Conservation (phyloP, 2,797 vertebrate species). For the Phalloptychus januarius region DNA sequence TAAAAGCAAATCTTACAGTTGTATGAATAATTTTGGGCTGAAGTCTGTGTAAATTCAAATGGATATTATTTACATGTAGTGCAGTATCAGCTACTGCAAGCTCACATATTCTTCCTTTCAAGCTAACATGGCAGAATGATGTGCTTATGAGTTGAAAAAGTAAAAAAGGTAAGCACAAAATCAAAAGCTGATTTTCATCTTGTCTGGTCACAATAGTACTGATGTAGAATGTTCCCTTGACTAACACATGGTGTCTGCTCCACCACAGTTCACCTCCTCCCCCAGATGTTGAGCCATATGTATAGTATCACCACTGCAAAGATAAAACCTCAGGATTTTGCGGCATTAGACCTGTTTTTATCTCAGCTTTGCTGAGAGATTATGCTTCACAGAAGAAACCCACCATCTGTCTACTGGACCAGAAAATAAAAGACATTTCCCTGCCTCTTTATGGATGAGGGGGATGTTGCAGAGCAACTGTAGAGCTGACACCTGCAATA, state of each 20-base stretch:
- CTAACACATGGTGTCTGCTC: constrained; percentile 43
- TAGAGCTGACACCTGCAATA: constrained; percentile 34
- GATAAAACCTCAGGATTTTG: constrained; percentile 84
- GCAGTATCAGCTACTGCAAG: neutral
- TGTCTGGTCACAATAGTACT: neutral
- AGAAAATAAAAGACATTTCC: constrained; percentile 61
- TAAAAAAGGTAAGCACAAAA: neutral
- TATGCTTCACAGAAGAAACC: constrained; percentile 84
- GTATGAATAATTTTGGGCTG: neutral
- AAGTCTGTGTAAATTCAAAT: neutral
- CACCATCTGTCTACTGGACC: constrained; percentile 83
- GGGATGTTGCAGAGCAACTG: constrained; percentile 39
- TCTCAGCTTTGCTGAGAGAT: constrained; percentile 88
- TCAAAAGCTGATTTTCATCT: neutral
- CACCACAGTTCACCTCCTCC: constrained; percentile 28
- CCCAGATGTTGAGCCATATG: constrained; percentile 86
- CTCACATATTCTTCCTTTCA: neutral
- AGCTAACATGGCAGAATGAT: neutral
- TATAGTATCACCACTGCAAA: constrained; percentile 73
- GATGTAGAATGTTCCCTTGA: constrained; percentile 8
- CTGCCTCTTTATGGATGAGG: constrained; percentile 50
- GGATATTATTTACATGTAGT: neutral
- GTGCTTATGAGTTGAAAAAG: neutral
- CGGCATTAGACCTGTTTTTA: constrained; percentile 87
- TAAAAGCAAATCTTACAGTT: neutral